phyloP scores from a whole-genome alignment of 1,140 invertebrate genomes.

The Pachypsylla venusta region DNA sequence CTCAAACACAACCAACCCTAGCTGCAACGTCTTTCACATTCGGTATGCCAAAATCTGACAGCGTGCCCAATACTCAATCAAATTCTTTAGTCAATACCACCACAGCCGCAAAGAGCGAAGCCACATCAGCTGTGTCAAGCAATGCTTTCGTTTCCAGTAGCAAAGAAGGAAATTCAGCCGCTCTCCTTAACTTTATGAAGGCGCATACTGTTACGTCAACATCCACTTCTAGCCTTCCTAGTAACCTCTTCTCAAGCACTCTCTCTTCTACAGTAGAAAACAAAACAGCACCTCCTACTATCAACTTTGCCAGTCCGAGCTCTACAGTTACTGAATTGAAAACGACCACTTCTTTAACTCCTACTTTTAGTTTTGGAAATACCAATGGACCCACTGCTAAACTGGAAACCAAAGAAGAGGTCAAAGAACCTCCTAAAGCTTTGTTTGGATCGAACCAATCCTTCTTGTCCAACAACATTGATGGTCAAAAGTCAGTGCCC shows the following conservation, averaged over 20 bases:
- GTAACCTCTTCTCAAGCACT: too few species aligned
- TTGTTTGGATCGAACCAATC: neutral
- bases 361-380: constrained; percentile 8
- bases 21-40: constrained; percentile 27
- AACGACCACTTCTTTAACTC: neutral
- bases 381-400: neutral
- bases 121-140: too few species aligned
- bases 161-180: too few species aligned
- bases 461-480: neutral
- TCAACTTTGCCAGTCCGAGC: neutral
- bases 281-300: neutral
- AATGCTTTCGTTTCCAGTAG: too few species aligned
- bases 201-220: too few species aligned
- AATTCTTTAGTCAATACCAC: neutral
- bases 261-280: neutral
- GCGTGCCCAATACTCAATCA: neutral
- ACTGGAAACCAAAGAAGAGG: neutral
- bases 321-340: neutral
- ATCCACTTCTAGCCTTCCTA: too few species aligned
- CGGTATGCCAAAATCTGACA: constrained; percentile 26
- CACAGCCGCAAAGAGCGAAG: too few species aligned
- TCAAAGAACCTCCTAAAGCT: neutral
- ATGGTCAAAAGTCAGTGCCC: neutral
- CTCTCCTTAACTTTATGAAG: too few species aligned
- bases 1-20: constrained; percentile 14